Percentiles rank a stretch among this genome's conserved stretches.
Evolutionary conservation across 2,113 vertebrate species (phyloP).

Genomic region (Stomatorhinus ivindoensis): DNA sequence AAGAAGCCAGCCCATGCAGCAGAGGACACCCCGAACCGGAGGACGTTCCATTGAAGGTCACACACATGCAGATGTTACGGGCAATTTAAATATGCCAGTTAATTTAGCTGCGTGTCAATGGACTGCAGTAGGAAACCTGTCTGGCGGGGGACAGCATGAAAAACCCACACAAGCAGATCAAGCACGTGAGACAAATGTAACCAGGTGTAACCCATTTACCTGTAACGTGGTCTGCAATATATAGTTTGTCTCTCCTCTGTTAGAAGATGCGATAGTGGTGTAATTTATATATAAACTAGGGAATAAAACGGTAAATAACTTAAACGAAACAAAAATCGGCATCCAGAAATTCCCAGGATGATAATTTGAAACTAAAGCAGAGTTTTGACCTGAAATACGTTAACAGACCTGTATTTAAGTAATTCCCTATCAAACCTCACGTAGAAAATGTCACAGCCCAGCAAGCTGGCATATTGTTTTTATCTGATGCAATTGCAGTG

Average conservation of each 20-base stretch:
- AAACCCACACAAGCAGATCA: not conserved
- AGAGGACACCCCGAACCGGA: not conserved
- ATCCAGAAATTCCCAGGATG: not conserved
- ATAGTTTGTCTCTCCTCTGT: not conserved
- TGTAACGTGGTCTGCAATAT: not conserved
- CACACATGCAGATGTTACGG: not conserved
- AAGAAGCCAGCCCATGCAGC: not conserved
- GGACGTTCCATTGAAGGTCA: not conserved
- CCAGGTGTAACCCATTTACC: not conserved
- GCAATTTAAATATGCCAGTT: not conserved
- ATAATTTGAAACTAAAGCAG: not conserved
- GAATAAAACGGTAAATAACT: not conserved
- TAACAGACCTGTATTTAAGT: not conserved
- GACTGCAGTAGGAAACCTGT: not conserved
- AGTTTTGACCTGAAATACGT: not conserved
- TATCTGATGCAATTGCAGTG: not conserved
- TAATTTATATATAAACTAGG: not conserved
- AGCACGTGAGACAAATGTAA: not conserved
- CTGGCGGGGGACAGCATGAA: not conserved
- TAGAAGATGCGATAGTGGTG: not conserved
- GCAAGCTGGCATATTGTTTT: not conserved
- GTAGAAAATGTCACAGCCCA: not conserved
- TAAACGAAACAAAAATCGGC: not conserved
- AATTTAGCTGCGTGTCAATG: not conserved
- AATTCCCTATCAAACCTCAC: not conserved